Conservation (phyloP, 92 coral and sea anemone genomes). For the Muricea muricata region DNA sequence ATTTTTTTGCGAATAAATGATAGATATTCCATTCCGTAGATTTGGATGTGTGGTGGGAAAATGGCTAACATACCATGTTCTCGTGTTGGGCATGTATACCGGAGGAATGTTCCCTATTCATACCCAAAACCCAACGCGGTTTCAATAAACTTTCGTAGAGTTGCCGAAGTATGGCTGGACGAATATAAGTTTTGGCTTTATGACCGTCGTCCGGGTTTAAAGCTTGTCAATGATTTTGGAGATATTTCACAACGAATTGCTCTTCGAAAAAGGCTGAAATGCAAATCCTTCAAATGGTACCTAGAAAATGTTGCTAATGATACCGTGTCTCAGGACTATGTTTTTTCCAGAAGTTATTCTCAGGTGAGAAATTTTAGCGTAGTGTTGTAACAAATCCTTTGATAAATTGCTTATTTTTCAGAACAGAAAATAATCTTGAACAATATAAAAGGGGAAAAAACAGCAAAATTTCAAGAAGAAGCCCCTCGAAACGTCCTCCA, state of each 20-base stretch:
- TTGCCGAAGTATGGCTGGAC: conserved; percentile 99
- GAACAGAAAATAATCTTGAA: too few relatives aligned
- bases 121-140: conserved; percentile 98
- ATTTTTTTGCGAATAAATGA: too few relatives aligned
- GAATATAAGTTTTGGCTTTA: conserved; percentile 97
- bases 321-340: conserved; percentile 86
- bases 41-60: conserved; percentile 99
- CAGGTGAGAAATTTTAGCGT: conserved; percentile 59
- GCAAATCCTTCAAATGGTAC: conserved; percentile 95
- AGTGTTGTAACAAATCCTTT: neutral
- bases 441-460: too few relatives aligned
- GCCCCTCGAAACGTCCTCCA: too few relatives aligned
- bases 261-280: conserved; percentile 82
- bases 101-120: conserved; percentile 93
- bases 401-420: neutral
- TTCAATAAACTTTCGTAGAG: conserved; percentile 86
- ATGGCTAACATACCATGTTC: conserved; percentile 97
- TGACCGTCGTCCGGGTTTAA: conserved; percentile 86
- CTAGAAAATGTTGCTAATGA: conserved; percentile 98
- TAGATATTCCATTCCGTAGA: conserved; percentile 47
- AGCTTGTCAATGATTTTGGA: conserved; percentile 73
- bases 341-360: conserved; percentile 83
- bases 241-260: conserved; percentile 91
- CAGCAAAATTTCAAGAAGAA: too few relatives aligned
- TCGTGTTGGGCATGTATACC: conserved; percentile 97